These are phyloP conservation scores for Ligdia adustata DNA, from an alignment of 2,888 invertebrate species.

Conservation along the genomic window DNA sequence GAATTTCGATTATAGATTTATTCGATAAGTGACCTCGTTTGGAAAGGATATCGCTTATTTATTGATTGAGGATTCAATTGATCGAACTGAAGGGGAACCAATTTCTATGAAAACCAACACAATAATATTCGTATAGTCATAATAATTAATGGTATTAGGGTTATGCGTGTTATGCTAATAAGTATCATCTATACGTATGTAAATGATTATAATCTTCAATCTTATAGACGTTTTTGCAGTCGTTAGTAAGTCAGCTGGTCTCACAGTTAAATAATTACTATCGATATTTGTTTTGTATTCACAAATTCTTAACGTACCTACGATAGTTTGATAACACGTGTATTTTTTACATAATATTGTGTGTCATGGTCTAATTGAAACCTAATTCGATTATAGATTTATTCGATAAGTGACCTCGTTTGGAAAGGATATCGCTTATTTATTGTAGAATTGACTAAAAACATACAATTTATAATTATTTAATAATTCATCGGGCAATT, in stretches of 20 bases:
- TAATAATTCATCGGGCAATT: no score
- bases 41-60: constrained; percentile 77
- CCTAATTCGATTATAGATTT: constrained; percentile 81
- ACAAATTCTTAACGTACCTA: no score
- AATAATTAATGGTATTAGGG: constrained; percentile 3
- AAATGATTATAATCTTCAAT: constrained; percentile 43
- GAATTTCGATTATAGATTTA: constrained; percentile 81
- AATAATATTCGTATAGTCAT: constrained; percentile 6
- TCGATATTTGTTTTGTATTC: no score
- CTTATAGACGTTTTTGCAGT: constrained; percentile 46
- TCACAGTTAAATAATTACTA: no score
- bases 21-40: constrained; percentile 82
- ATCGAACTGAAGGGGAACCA: constrained; percentile 46
- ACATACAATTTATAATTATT: no score
- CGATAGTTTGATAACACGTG: no score
- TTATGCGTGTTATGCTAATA: constrained; percentile 9
- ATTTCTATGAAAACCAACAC: constrained; percentile 17
- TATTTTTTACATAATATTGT: no score
- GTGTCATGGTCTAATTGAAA: no score
- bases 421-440: constrained; percentile 77
- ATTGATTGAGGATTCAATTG: constrained; percentile 64
- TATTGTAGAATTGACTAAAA: no score
- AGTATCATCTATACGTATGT: constrained; percentile 30
- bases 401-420: constrained; percentile 82
- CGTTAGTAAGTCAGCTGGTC: constrained; percentile 36